Evolutionary conservation across 2,113 vertebrate species (phyloP).

Genomic region (Hemichromis elongatus): DNA sequence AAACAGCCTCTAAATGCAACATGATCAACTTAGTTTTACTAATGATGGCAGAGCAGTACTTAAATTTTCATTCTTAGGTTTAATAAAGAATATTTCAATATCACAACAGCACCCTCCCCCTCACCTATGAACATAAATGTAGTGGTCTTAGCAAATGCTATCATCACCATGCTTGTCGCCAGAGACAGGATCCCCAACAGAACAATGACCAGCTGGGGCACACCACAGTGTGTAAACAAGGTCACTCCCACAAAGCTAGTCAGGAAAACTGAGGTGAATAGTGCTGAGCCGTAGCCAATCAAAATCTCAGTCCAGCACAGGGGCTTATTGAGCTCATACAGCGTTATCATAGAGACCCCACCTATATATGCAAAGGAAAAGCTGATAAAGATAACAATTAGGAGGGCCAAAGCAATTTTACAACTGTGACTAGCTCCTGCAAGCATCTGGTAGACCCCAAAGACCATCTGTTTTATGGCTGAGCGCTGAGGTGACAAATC

Average conservation of each 20-base stretch:
- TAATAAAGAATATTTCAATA: too few relatives aligned
- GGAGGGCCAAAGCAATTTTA: constrained; percentile 66
- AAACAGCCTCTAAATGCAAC: not conserved
- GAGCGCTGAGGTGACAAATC: not conserved
- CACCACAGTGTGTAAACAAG: constrained; percentile 75
- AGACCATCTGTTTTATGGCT: constrained; percentile 66
- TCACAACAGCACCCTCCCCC: not conserved
- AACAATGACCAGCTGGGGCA: constrained; percentile 78
- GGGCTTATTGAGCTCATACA: constrained; percentile 87
- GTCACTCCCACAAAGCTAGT: constrained; percentile 84
- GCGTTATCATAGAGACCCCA: constrained; percentile 70
- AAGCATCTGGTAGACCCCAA: constrained; percentile 80
- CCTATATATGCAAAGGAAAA: constrained; percentile 78
- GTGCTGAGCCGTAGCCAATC: constrained; percentile 87
- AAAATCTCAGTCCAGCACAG: constrained; percentile 93
- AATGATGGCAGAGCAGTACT: not conserved
- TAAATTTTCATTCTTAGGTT: too few relatives aligned
- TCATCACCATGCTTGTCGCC: constrained; percentile 71
- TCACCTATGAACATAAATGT: constrained; percentile 89
- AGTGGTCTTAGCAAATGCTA: constrained; percentile 85
- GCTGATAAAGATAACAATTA: constrained; percentile 77
- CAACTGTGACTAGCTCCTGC: constrained; percentile 61
- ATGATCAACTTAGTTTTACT: not conserved
- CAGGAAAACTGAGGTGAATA: constrained; percentile 77
- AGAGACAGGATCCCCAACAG: constrained; percentile 84